phyloP scores from a whole-genome alignment of 2,797 vertebrate species.

The Holocentrus rufus region DNA sequence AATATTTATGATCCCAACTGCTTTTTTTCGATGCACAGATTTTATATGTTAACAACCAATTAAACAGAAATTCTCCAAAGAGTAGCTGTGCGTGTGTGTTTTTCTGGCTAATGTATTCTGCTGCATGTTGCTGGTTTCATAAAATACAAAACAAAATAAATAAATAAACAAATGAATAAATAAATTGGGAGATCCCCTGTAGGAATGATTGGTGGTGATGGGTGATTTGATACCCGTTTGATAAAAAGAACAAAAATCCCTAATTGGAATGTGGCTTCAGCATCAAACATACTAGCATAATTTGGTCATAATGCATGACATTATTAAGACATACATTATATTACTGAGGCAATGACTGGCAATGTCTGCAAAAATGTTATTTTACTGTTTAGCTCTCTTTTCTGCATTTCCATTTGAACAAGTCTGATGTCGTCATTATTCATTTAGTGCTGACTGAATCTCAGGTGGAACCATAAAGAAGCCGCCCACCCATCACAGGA shows the following conservation, averaged over 20 bases:
- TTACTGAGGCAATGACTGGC: neutral
- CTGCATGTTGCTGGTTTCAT: neutral
- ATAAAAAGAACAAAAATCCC: neutral
- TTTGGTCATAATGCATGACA: neutral
- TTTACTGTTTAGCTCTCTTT: neutral
- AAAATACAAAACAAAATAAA: neutral
- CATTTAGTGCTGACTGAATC: neutral
- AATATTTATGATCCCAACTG: too few species aligned
- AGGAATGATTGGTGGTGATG: neutral
- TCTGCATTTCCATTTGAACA: slow-evolving; percentile 1
- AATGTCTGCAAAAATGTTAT: neutral
- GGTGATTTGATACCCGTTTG: neutral
- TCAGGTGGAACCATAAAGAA: slow-evolving; percentile 17
- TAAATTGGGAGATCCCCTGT: neutral
- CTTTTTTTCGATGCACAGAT: too few species aligned
- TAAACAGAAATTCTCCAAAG: too few species aligned
- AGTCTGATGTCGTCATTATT: neutral
- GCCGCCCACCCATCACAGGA: slow-evolving; percentile 21
- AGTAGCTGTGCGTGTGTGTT: neutral
- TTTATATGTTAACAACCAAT: too few species aligned
- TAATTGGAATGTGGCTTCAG: neutral
- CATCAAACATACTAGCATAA: neutral
- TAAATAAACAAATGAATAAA: neutral
- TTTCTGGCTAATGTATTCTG: slow-evolving; percentile 5
- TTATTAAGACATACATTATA: neutral